These are phyloP conservation scores for Montipora capricornis DNA, from an alignment of 64 coral and sea anemone genomes.

Conservation along the genomic window DNA sequence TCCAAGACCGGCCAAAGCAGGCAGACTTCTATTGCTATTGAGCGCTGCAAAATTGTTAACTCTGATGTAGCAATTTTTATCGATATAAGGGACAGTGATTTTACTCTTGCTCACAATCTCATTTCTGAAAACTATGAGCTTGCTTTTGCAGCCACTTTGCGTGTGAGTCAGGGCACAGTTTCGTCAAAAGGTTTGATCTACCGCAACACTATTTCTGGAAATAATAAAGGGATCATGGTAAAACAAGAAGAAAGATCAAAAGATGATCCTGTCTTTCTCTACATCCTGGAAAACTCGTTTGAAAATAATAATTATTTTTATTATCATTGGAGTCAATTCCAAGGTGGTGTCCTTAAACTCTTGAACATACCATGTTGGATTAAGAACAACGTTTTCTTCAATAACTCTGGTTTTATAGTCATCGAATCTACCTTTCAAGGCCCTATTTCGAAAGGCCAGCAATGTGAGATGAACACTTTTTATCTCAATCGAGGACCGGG, in stretches of 20 bases:
- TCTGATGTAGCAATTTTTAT: not conserved
- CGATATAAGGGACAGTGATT: constrained; percentile 27
- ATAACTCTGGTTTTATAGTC: constrained; percentile 45
- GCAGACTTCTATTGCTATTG: not conserved
- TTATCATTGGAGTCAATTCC: not conserved
- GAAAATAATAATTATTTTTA: not conserved
- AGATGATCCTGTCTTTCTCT: not conserved
- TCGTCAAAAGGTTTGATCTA: constrained; percentile 36
- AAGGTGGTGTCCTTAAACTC: constrained; percentile 31
- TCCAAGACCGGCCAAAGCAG: not conserved
- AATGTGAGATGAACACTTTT: constrained; percentile 58
- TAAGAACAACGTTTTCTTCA: constrained; percentile 68
- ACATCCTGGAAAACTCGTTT: constrained; percentile 44
- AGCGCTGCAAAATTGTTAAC: constrained; percentile 7
- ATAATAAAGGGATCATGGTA: constrained; percentile 40
- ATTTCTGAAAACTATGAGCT: constrained; percentile 26
- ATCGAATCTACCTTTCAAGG: constrained; percentile 55
- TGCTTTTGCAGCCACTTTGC: too few relatives aligned
- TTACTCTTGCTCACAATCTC: constrained; percentile 48
- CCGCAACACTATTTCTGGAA: constrained; percentile 62
- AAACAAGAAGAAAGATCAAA: not conserved
- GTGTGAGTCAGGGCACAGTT: constrained; percentile 26
- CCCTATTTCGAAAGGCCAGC: constrained; percentile 7
- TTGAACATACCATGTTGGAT: constrained; percentile 21
- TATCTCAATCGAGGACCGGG: constrained; percentile 29